Evolutionary conservation across 2,888 invertebrate genomes (phyloP).

Genomic region (Drosophila paucipuncta): DNA sequence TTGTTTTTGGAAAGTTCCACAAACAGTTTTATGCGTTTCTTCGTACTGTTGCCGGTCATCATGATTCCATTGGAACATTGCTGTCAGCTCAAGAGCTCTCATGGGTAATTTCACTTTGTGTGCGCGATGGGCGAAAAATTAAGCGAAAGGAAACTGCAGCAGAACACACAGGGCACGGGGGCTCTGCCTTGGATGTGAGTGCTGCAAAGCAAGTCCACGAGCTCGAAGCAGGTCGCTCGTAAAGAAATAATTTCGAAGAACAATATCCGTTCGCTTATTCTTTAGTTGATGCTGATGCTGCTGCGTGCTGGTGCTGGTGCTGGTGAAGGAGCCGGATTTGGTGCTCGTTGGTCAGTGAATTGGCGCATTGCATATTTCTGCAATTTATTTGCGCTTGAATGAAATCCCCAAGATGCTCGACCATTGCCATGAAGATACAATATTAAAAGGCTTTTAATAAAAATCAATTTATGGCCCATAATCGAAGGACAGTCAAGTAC

Average conservation of each 20-base stretch:
- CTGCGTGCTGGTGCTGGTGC: background rate
- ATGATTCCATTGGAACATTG: conserved; percentile 13
- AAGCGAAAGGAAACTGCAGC: conserved; percentile 50
- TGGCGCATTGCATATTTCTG: conserved; percentile 74
- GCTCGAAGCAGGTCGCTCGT: conserved; percentile 28
- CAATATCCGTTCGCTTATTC: conserved; percentile 70
- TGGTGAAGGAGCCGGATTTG: conserved; percentile 16
- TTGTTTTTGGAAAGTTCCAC: conserved; percentile 32
- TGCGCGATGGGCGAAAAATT: conserved; percentile 74
- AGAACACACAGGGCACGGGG: background rate
- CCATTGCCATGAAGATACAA: conserved; percentile 38
- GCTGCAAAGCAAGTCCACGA: conserved; percentile 31
- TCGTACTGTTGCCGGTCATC: conserved; percentile 20
- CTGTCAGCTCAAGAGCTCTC: conserved; percentile 53
- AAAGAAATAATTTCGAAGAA: conserved; percentile 74
- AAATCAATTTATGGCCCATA: conserved; percentile 62
- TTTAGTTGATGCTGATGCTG: conserved; percentile 35
- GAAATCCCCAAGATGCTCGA: conserved; percentile 57
- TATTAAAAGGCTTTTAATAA: conserved; percentile 71
- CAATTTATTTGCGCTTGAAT: conserved; percentile 72
- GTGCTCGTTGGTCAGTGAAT: conserved; percentile 56
- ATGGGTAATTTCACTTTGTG: conserved; percentile 76
- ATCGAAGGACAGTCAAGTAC: conserved; percentile 48
- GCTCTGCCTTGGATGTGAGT: background rate
- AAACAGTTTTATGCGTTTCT: conserved; percentile 60